Conservation (phyloP, 1,140 invertebrate species). For the Holcopasites calliopsidis region DNA sequence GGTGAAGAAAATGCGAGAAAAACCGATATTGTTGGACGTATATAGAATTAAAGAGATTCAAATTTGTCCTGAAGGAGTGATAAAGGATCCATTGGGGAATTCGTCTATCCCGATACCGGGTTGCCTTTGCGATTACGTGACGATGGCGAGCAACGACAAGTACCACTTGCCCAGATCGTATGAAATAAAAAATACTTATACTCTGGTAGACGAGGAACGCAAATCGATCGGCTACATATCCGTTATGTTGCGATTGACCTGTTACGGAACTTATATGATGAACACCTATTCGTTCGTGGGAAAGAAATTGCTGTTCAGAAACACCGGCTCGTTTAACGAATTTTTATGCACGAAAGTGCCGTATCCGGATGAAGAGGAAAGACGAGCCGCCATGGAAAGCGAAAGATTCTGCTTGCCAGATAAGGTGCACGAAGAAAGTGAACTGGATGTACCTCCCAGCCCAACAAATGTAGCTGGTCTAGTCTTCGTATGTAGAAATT, state of each 20-base stretch:
- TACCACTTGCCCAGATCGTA: conserved; percentile 22
- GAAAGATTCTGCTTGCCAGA: conserved; percentile 9
- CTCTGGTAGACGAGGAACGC: conserved; percentile 13
- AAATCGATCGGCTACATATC: conserved; percentile 12
- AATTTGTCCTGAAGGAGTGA: conserved; percentile 21
- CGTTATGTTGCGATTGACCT: conserved; percentile 7
- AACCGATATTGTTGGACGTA: conserved; percentile 19
- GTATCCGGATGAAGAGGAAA: conserved; percentile 17
- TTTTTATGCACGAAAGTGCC: conserved; percentile 35
- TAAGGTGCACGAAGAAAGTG: not conserved
- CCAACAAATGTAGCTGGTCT: conserved; percentile 7
- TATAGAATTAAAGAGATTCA: conserved; percentile 30
- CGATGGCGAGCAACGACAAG: conserved; percentile 26
- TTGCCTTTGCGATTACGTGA: conserved; percentile 39
- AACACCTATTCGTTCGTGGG: not conserved
- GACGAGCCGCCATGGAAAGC: conserved; percentile 3
- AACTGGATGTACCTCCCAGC: conserved; percentile 22
- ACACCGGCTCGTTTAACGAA: conserved; percentile 20
- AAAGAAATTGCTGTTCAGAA: conserved; percentile 33
- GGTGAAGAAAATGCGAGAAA: conserved; percentile 15
- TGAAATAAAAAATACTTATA: conserved; percentile 31
- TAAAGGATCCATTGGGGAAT: conserved; percentile 25
- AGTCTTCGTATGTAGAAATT: conserved; percentile 5
- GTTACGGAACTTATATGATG: not conserved
- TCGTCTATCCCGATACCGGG: conserved; percentile 26